phyloP scores from a whole-genome alignment of 2,113 vertebrate genomes.

The Blennius ocellaris region DNA sequence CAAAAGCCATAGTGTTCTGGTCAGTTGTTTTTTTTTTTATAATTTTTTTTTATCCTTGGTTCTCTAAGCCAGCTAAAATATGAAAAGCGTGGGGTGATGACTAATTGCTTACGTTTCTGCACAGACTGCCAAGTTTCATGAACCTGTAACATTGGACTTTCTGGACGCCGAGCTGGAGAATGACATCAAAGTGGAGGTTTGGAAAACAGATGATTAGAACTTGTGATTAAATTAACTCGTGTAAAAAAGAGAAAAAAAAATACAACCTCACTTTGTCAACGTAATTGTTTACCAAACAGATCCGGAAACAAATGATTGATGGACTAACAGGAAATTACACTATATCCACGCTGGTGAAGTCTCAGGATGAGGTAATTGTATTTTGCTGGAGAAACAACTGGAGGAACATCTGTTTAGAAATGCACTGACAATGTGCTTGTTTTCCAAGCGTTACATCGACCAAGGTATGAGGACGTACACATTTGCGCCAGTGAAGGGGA shows the following conservation, averaged over 20 bases:
- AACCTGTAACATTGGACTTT: constrained; percentile 84
- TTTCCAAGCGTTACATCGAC: constrained; percentile 92
- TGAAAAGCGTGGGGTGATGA: neutral
- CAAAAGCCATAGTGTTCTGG: constrained; percentile 1
- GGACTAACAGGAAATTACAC: constrained; percentile 84
- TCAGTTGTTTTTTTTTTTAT: neutral
- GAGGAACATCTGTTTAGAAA: neutral
- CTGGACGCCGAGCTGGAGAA: constrained; percentile 82
- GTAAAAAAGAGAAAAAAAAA: no score
- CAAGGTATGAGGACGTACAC: constrained; percentile 90
- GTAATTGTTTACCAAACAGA: constrained; percentile 76
- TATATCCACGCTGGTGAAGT: constrained; percentile 92
- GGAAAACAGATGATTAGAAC: constrained; percentile 12
- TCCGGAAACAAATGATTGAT: constrained; percentile 94
- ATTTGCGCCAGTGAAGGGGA: constrained; percentile 89
- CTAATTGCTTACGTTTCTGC: constrained; percentile 24
- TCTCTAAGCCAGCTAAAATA: neutral
- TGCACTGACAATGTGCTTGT: constrained; percentile 16
- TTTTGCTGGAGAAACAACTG: neutral
- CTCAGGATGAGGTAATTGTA: constrained; percentile 93
- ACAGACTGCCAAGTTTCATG: constrained; percentile 77
- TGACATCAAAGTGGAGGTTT: constrained; percentile 79
- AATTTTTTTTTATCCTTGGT: constrained; percentile 11
- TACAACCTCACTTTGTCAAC: neutral
- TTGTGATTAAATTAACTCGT: no score